Conservation (phyloP, 2,113 vertebrate species). For the Stegastes partitus region DNA sequence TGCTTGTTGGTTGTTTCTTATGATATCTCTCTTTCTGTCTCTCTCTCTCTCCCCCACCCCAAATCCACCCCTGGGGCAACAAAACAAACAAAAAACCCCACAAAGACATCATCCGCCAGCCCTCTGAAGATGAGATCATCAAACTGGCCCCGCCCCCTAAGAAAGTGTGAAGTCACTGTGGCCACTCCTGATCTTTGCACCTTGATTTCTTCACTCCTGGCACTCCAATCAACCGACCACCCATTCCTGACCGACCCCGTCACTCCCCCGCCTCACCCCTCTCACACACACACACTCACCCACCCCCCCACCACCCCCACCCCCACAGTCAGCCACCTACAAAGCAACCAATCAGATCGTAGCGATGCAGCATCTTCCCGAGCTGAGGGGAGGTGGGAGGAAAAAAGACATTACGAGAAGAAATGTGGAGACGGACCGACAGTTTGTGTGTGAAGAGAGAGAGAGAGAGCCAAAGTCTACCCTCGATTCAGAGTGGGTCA, state of each 20-base stretch:
- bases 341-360: slow-evolving; percentile 74
- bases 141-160: slow-evolving; percentile 95
- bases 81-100: background rate
- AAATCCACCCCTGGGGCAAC: background rate
- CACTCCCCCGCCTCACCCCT: background rate
- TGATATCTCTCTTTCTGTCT: slow-evolving; percentile 9
- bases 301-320: background rate
- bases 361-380: slow-evolving; percentile 50
- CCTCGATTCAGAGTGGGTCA: slow-evolving; percentile 51
- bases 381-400: slow-evolving; percentile 17
- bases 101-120: slow-evolving; percentile 94
- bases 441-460: slow-evolving; percentile 36
- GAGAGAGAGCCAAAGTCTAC: slow-evolving; percentile 38
- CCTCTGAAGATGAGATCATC: slow-evolving; percentile 97
- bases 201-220: slow-evolving; percentile 73
- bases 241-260: slow-evolving; percentile 39
- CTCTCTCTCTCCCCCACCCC: background rate
- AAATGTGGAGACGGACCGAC: slow-evolving; percentile 41
- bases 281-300: slow-evolving; percentile 19
- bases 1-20: background rate
- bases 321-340: slow-evolving; percentile 36
- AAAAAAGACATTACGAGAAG: slow-evolving; percentile 52
- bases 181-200: slow-evolving; percentile 63
- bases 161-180: slow-evolving; percentile 87
- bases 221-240: slow-evolving; percentile 60